A percentile compares a stretch with the other conserved stretches of the same genome.
Conservation (phyloP, 2,888 invertebrate genomes). For the Allygus modestus region DNA sequence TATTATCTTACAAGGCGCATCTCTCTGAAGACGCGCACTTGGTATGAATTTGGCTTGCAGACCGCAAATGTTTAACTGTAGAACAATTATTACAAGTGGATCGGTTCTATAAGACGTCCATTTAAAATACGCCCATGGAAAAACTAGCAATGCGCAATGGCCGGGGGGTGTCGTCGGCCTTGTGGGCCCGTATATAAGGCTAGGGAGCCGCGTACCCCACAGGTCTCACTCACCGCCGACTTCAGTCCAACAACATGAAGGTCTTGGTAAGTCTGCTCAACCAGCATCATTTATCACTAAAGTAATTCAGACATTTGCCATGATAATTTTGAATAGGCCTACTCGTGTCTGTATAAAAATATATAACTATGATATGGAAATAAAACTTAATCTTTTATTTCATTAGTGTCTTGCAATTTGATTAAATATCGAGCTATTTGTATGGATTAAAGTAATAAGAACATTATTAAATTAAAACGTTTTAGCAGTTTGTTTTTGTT, state of each 20-base stretch:
- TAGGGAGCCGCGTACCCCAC: conserved; percentile 11
- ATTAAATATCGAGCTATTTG: too few relatives aligned
- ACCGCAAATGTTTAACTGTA: not conserved
- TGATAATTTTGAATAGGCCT: too few relatives aligned
- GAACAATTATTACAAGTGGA: not conserved
- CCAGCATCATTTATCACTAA: too few relatives aligned
- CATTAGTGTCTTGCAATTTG: too few relatives aligned
- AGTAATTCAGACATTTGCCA: too few relatives aligned
- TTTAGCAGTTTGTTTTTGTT: too few relatives aligned
- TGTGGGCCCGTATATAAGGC: conserved; percentile 26
- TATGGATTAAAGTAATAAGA: too few relatives aligned
- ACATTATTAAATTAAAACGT: too few relatives aligned
- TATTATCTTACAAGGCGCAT: not conserved
- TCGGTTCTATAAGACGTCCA: conserved; percentile 13
- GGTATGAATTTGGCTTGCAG: not conserved
- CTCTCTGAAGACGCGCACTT: not conserved
- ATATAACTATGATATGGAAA: too few relatives aligned
- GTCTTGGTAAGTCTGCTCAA: conserved; percentile 28
- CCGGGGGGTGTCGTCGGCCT: conserved; percentile 28
- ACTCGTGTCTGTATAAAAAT: too few relatives aligned
- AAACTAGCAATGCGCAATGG: conserved; percentile 15
- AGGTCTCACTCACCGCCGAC: conserved; percentile 45
- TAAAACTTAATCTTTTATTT: too few relatives aligned
- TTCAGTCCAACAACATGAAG: conserved; percentile 44
- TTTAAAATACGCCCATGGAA: conserved; percentile 40